These are phyloP conservation scores for Grantiella picta DNA, from an alignment of 2,113 vertebrate genomes.

Conservation along the genomic window DNA sequence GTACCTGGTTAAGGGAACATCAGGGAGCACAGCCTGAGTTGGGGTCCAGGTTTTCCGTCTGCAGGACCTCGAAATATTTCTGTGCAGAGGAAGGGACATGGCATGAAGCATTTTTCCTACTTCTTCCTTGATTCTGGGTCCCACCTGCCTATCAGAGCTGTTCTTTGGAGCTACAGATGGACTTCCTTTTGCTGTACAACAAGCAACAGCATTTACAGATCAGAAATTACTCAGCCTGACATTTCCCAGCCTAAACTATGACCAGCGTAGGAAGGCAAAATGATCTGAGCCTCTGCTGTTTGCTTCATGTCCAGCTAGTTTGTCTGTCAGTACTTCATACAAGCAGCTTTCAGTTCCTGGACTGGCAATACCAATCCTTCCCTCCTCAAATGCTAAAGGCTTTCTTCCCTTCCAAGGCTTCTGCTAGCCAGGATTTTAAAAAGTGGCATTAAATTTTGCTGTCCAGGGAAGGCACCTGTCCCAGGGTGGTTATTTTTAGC, in stretches of 20 bases:
- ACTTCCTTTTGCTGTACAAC: not conserved
- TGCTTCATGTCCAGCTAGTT: not conserved
- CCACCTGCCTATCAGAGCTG: not conserved
- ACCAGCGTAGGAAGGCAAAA: not conserved
- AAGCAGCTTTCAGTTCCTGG: not conserved
- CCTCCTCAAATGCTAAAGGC: not conserved
- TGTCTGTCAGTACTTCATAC: not conserved
- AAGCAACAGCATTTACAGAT: not conserved
- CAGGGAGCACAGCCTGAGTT: too few species aligned
- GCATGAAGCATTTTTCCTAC: not conserved
- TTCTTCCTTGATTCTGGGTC: not conserved
- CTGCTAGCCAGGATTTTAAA: not conserved
- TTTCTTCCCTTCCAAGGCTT: not conserved
- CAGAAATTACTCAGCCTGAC: not conserved
- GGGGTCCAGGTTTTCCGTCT: accelerated
- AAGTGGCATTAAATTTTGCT: constrained; percentile 26
- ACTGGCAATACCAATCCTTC: not conserved
- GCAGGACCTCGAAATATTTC: not conserved
- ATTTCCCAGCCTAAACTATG: not conserved
- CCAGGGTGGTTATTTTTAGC: constrained; percentile 39
- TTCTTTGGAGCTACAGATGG: not conserved
- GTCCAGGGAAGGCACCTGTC: constrained; percentile 16
- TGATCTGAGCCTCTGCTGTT: not conserved
- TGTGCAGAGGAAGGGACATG: not conserved
- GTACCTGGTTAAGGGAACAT: not conserved